Evolutionary conservation across 2,888 invertebrate genomes (phyloP), one percentile per base, ranked within the genome.

Genomic region (Athalia cordata): DNA sequence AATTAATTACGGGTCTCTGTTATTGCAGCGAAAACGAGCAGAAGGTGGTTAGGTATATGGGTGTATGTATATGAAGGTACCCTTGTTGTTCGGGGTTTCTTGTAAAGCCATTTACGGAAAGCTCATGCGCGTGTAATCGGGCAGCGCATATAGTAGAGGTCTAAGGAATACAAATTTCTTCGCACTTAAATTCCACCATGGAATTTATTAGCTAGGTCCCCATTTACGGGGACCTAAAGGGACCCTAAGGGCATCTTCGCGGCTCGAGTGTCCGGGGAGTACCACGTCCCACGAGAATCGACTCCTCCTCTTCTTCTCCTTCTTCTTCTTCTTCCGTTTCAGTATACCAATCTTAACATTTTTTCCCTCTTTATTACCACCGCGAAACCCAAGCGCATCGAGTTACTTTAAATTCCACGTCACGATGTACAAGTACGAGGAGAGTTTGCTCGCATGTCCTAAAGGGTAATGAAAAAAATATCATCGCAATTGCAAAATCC

Each of bases 21-120:
- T 29, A 29, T 29, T 29, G 29, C 29, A 29, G 29, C 29, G 29
- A 29, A 50, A 29, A 62, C 75, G 75, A 75, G 64, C 49, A n/a
- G 61, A 61, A 64, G 61, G 75, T 29, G 29, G 29, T 29, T 29
- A 29, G 29, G 29, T 29, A 29, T 29, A 29, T 29, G 2, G 29
- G 29, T 29, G 29, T 29, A 29, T 29, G 29, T 29, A 29, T 29
- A 29, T 29, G 29, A 29, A 29, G 29, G 29, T 29, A 29, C 29
- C 64, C 75, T 29, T 47, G 59, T 61, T 59, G 59, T 49, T 47
- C 75, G 62, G 72, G 50, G 74, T 82, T 82, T 82, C 85, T 86
- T 87, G 89, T 89, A 88, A 86, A 85, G 84, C 89, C 89, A 89
- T 89, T 89, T 89, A 89, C 86, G 88, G 88, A 83, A 82, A 83